A percentile compares a stretch with the other conserved stretches of the same genome.
Evolutionary conservation across 2,888 invertebrate genomes (phyloP).

Genomic region (Cordylochernes scorpioides): DNA sequence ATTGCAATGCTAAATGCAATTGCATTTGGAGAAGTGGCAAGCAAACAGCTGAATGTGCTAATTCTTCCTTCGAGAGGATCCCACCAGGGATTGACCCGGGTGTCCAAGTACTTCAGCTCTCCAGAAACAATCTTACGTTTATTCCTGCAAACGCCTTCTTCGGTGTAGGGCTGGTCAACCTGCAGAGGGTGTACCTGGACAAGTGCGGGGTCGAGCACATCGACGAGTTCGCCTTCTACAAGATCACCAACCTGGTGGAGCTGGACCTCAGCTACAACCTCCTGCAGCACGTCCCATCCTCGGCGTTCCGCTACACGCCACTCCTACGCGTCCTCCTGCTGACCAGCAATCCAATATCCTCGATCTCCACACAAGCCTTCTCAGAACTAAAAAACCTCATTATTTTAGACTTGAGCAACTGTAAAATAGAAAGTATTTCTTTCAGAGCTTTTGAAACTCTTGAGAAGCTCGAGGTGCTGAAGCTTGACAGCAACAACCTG

Average conservation of each 20-base stretch:
- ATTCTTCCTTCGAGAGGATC: conserved; percentile 49
- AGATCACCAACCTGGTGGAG: conserved; percentile 62
- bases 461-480: conserved; percentile 43
- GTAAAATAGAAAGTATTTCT: conserved; percentile 33
- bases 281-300: conserved; percentile 47
- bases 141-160: conserved; percentile 54
- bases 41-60: conserved; percentile 62
- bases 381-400: conserved; percentile 18
- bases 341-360: conserved; percentile 47
- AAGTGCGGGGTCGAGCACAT: conserved; percentile 60
- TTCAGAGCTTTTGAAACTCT: conserved; percentile 52
- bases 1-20: conserved; percentile 30
- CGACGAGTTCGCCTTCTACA: conserved; percentile 44
- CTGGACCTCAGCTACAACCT: conserved; percentile 61
- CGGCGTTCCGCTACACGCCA: conserved; percentile 47
- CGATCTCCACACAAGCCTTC: conserved; percentile 10
- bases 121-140: conserved; percentile 56
- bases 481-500: conserved; percentile 51
- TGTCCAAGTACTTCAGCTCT: conserved; percentile 68
- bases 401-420: conserved; percentile 53
- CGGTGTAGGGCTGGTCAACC: conserved; percentile 48
- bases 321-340: conserved; percentile 49
- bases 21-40: conserved; percentile 70
- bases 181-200: conserved; percentile 56
- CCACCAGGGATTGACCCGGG: conserved; percentile 35